Percentiles rank a stretch among this genome's conserved stretches.
Conservation (phyloP, 2,797 vertebrate genomes). For the Arremon brunneinucha region DNA sequence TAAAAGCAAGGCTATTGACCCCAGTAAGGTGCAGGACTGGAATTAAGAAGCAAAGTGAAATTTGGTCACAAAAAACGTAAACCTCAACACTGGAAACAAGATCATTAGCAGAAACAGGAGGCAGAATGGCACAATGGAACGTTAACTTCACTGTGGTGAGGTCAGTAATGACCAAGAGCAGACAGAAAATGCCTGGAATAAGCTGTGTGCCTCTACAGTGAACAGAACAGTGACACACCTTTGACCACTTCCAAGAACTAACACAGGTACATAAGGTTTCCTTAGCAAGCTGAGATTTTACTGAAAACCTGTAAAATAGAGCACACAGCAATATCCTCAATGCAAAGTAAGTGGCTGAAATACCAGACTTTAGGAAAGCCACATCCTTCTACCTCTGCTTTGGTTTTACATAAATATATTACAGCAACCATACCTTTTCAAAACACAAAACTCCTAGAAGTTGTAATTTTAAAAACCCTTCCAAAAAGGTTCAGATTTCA, state of each 20-base stretch:
- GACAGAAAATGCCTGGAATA: background rate
- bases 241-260: background rate
- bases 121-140: rapidly evolving
- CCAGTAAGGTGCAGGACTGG: background rate
- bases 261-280: rapidly evolving
- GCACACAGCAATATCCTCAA: rapidly evolving
- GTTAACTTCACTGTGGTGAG: rapidly evolving
- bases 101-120: rapidly evolving
- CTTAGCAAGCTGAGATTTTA: background rate
- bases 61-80: background rate
- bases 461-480: background rate
- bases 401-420: background rate
- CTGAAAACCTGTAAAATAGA: background rate
- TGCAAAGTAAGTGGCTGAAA: background rate
- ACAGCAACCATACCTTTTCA: rapidly evolving
- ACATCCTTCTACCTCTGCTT: background rate
- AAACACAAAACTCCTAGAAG: background rate
- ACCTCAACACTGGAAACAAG: rapidly evolving
- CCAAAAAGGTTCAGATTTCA: background rate
- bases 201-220: background rate
- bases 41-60: background rate
- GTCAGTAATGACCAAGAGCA: background rate
- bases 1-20: background rate
- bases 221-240: background rate
- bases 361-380: background rate